Conservation (phyloP, 2,888 invertebrate species). For the Liposcelis brunnea region DNA sequence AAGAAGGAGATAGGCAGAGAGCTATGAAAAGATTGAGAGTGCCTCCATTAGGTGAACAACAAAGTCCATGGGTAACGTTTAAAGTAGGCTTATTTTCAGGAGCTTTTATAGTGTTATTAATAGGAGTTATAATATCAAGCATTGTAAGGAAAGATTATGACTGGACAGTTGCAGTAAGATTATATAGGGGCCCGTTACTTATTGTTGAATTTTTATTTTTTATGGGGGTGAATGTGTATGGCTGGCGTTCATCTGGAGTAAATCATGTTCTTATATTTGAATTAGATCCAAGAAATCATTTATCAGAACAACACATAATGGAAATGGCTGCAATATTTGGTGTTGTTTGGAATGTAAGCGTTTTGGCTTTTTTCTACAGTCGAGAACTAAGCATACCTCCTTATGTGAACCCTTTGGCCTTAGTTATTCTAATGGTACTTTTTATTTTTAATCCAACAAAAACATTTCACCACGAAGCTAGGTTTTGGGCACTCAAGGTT, state of each 20-base stretch:
- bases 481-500: constrained; percentile 54
- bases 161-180: constrained; percentile 50
- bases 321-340: constrained; percentile 60
- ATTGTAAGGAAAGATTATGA: constrained; percentile 40
- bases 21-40: constrained; percentile 78
- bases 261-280: constrained; percentile 74
- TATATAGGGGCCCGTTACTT: constrained; percentile 64
- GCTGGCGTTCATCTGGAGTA: constrained; percentile 65
- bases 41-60: constrained; percentile 70
- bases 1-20: constrained; percentile 62
- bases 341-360: constrained; percentile 48
- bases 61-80: constrained; percentile 67
- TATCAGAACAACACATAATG: constrained; percentile 54
- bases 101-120: constrained; percentile 54
- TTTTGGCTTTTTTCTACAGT: constrained; percentile 50
- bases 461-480: constrained; percentile 54
- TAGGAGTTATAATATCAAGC: constrained; percentile 54
- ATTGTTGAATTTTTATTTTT: constrained; percentile 57
- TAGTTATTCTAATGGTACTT: constrained; percentile 45
- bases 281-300: constrained; percentile 59
- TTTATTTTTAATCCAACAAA: constrained; percentile 61
- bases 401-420: constrained; percentile 55
- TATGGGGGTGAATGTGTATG: constrained; percentile 64
- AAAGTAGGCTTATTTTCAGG: constrained; percentile 72
- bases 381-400: constrained; percentile 49